Conservation (phyloP, 2,113 vertebrate species). For the Neolamprologus cancellatus region DNA sequence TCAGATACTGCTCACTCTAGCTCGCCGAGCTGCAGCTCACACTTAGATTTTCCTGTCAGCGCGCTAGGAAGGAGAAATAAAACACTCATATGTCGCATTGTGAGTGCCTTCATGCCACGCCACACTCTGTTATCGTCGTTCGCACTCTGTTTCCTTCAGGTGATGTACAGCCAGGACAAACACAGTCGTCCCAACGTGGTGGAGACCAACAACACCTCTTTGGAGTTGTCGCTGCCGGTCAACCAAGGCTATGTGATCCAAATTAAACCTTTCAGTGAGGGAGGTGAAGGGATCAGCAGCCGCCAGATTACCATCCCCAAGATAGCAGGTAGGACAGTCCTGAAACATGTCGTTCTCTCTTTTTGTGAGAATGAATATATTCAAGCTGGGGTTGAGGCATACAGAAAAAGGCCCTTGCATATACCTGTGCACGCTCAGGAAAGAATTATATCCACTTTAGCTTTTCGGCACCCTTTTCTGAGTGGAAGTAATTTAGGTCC, state of each 20-base stretch:
- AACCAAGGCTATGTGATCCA: slow-evolving; percentile 92
- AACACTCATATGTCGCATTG: not conserved
- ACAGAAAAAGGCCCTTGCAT: not conserved
- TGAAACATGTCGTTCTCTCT: not conserved
- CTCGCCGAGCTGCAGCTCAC: not conserved
- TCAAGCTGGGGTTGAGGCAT: not conserved
- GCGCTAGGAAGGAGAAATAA: not conserved
- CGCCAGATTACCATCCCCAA: slow-evolving; percentile 90
- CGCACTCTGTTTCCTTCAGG: slow-evolving; percentile 65
- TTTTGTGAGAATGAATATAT: not conserved
- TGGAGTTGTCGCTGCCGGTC: slow-evolving; percentile 87
- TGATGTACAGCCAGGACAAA: slow-evolving; percentile 88
- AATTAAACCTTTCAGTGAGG: slow-evolving; percentile 92
- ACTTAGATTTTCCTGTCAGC: not conserved
- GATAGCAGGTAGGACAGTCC: slow-evolving; percentile 57
- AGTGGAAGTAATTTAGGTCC: not conserved
- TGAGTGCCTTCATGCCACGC: not conserved
- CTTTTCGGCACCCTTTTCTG: not conserved
- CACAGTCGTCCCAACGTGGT: slow-evolving; percentile 84
- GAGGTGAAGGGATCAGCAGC: slow-evolving; percentile 91
- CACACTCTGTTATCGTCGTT: not conserved
- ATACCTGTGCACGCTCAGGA: not conserved
- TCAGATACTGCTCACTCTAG: not conserved
- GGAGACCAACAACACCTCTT: slow-evolving; percentile 89
- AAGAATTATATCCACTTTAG: not conserved